Base-by-base conservation (phyloP, 2,888 invertebrate species). In the Protophormia terraenovae region DNA sequence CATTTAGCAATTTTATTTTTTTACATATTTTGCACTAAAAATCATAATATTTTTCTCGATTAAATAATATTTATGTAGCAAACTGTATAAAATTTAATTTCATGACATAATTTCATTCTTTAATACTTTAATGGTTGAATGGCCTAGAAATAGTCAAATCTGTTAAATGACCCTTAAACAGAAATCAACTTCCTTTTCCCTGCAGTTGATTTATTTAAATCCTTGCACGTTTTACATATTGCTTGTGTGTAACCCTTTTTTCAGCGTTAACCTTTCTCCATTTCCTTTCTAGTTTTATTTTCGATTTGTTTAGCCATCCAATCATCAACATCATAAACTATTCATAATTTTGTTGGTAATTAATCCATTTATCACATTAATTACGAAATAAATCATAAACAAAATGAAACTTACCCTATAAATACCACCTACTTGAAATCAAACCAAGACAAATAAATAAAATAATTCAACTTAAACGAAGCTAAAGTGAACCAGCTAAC, bases 331-430 rank as follows among this genome's bases (percentile, higher is more conserved):
- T 83, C 32, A 79, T 83, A 62, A 79, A 75, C 19, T 45, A 69
- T 83, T 78, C 32, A 78, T 79, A 66, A 32, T 62, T 62, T 60
- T 73, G 1, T 47, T 47, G 27, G n/a, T 83, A 79, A 75, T 75
- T 75, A 47, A 71, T 29, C 38, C 53, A 38, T 35, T 79, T 75
- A 79, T 84, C 55, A 75, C 16, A 64, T 64, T 84, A 64, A 75
- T 47, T 35, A 64, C 47, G n/a, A 64, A 84, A 72, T 72, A 45
- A 78, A 73, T 73, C 62, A 73, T 38, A 50, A 66, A 50, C 10
- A 66, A 41, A 77, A 35, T 27, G 16, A 69, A 82, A 64, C n/a
- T 27, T 71, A 62, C 53, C 55, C 69, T 71, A 73, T 53, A 78
- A 83, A 78, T 75, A 69, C 67, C 55, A 71, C 67, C 83, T 47